Evolutionary conservation across 2,797 vertebrate genomes (phyloP), one percentile per base, ranked within the genome.

Genomic region (Dallia pectoralis): DNA sequence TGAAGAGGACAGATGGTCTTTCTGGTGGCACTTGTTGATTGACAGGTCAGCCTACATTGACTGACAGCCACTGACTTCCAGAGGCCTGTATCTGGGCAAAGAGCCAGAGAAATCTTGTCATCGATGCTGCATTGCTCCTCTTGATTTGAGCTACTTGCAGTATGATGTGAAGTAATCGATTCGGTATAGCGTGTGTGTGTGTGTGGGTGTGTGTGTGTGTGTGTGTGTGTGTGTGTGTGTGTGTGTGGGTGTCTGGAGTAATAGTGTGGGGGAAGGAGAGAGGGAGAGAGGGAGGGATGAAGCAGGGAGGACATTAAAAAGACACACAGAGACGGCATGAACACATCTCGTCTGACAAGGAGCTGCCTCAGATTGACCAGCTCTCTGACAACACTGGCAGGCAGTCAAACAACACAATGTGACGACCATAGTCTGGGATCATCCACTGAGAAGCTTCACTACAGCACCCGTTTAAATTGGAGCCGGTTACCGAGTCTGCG

Each of bases 161-260:
- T 11, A 44, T 11, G 14, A 14, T 44, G 40, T 14, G 40, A 12
- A 11, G 40, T 44, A 2, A 3, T 40, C 6, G 1, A 40, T 44
- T 44, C 40, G 11, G 40, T 44, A 14, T 44, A 2, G 40, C 63
- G 74, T 51, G 61, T 14, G n/a, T 70, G 80, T 70, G 65, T 71
- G 68, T 1, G 44, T 74, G 49, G 69, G 33, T 29, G 40, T 18
- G 72, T 19, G 33, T 73, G 69, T 49, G 77, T 32, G 71, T 72
- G 76, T 66, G 40, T 32, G 11, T 56, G 73, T 74, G 49, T 75
- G 79, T 65, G 19, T 73, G 65, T 72, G 68, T 73, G 72, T 71
- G 76, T 40, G 69, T 74, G 62, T 14, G 75, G 76, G 82, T 70
- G 82, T 82, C 80, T 84, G 70, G 86, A 76, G 79, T 69, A 30